Evolutionary conservation across 2,797 vertebrate genomes (phyloP).

Genomic region (Mus minutoides): DNA sequence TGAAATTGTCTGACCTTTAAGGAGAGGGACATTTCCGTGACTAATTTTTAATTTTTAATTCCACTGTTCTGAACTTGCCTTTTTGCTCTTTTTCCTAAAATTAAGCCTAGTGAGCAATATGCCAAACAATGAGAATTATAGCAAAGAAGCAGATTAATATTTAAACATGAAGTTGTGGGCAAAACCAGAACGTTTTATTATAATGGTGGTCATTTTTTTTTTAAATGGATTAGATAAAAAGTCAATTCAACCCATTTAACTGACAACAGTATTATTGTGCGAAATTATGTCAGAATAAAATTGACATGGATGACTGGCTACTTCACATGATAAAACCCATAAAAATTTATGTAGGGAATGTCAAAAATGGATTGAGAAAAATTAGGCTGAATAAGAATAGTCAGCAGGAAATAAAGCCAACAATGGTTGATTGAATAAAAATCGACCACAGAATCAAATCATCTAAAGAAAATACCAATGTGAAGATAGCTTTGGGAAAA

Average conservation of each 20-base stretch:
- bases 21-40: not conserved
- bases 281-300: constrained; percentile 22
- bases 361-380: constrained; percentile 49
- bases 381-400: not conserved
- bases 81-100: not conserved
- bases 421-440: constrained; percentile 18
- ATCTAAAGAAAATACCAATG: not conserved
- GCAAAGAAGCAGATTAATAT: not conserved
- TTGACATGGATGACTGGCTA: not conserved
- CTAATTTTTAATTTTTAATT: not conserved
- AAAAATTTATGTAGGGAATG: constrained; percentile 7
- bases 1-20: not conserved
- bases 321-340: not conserved
- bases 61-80: not conserved
- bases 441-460: constrained; percentile 27
- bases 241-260: not conserved
- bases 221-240: constrained; percentile 2
- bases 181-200: not conserved
- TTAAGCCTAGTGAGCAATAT: not conserved
- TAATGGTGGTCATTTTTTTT: not conserved
- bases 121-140: constrained; percentile 17
- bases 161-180: not conserved
- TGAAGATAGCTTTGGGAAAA: not conserved
- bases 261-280: not conserved
- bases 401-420: constrained; percentile 32